Evolutionary conservation across 2,113 vertebrate species (phyloP).

Genomic region (Theropithecus gelada): DNA sequence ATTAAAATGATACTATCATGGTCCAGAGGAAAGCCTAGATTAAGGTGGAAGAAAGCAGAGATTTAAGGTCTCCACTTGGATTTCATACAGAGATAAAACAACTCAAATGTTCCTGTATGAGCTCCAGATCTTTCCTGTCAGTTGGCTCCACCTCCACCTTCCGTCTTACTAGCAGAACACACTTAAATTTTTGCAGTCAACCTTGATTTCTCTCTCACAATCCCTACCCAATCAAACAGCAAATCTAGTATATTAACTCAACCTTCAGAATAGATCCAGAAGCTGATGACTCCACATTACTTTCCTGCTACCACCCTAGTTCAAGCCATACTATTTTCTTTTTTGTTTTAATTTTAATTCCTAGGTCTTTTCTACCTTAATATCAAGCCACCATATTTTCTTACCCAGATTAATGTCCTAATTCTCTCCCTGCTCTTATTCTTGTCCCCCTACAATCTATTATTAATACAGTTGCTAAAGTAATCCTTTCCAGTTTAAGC

Average conservation of each 20-base stretch:
- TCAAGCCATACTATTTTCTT: no score
- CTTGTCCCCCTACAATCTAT: background rate
- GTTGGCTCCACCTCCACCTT: background rate
- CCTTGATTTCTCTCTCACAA: slow-evolving; percentile 8
- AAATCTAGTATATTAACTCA: background rate
- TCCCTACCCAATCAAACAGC: background rate
- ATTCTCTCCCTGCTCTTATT: background rate
- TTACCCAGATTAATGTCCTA: background rate
- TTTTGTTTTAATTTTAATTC: no score
- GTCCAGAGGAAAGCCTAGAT: slow-evolving; percentile 19
- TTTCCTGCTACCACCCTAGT: background rate
- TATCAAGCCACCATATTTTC: background rate
- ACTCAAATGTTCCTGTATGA: background rate
- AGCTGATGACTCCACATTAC: background rate
- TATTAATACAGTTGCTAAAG: background rate
- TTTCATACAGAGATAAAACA: background rate
- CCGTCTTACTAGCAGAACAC: background rate
- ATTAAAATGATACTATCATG: background rate
- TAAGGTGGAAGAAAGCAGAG: background rate
- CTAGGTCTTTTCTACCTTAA: no score
- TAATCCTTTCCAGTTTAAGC: slow-evolving; percentile 3
- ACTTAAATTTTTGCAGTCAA: background rate
- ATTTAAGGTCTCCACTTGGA: background rate
- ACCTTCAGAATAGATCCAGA: background rate
- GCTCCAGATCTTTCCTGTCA: background rate